Evolutionary conservation across 1,140 invertebrate genomes (phyloP).

Genomic region (Vanessa tameamea): DNA sequence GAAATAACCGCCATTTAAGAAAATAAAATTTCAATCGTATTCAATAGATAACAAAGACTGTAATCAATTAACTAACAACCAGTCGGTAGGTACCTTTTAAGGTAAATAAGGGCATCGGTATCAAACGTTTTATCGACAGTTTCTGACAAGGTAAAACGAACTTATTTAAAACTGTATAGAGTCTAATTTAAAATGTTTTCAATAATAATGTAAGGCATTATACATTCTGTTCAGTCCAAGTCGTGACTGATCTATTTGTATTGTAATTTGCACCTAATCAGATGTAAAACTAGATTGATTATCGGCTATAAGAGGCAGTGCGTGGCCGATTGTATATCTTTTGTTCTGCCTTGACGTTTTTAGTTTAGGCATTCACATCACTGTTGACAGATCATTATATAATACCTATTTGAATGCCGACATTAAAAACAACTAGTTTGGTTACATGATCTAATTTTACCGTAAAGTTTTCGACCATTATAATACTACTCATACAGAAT

Average conservation of each 20-base stretch:
- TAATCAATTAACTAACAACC: slow-evolving; percentile 45
- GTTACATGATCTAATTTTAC: slow-evolving; percentile 24
- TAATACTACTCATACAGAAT: neutral
- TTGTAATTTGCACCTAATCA: slow-evolving; percentile 79
- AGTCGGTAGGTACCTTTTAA: slow-evolving; percentile 33
- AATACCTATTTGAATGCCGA: slow-evolving; percentile 17
- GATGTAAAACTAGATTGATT: slow-evolving; percentile 78
- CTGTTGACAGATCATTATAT: slow-evolving; percentile 54
- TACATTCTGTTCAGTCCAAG: slow-evolving; percentile 24
- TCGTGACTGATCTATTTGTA: slow-evolving; percentile 77
- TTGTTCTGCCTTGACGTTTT: slow-evolving; percentile 48
- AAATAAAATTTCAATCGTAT: slow-evolving; percentile 44
- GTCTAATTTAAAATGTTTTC: slow-evolving; percentile 3
- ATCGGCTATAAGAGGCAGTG: slow-evolving; percentile 56
- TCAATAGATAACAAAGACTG: slow-evolving; percentile 37
- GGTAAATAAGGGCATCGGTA: slow-evolving; percentile 12
- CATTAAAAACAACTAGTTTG: slow-evolving; percentile 18
- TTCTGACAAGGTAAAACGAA: slow-evolving; percentile 3
- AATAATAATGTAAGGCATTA: slow-evolving; percentile 15
- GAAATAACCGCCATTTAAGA: slow-evolving; percentile 34
- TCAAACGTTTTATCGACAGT: slow-evolving; percentile 15
- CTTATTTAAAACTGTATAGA: slow-evolving; percentile 5
- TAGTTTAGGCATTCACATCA: slow-evolving; percentile 50
- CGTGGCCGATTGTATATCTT: slow-evolving; percentile 54
- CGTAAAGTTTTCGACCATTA: neutral